These are phyloP conservation scores for Pseudochirops corinnae DNA, from an alignment of 2,797 vertebrate genomes.

Conservation along the genomic window DNA sequence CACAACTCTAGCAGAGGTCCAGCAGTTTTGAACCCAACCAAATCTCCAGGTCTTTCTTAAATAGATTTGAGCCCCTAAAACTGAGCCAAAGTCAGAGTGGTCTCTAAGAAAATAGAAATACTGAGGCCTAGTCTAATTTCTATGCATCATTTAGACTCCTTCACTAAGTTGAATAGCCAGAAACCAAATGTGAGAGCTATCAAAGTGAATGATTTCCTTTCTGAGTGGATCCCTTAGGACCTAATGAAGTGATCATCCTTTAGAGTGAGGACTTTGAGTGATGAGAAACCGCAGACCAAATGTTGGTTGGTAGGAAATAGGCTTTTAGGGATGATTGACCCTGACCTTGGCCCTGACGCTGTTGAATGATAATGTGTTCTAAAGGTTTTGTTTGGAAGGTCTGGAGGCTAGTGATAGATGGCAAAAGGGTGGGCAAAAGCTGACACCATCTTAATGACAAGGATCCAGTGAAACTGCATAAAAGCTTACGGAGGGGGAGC, in stretches of 20 bases:
- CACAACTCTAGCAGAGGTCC: not conserved
- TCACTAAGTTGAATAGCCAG: not conserved
- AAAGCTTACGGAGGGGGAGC: slow-evolving; percentile 56
- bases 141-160: not conserved
- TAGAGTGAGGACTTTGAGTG: slow-evolving; percentile 41
- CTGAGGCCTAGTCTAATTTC: not conserved
- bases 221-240: slow-evolving; percentile 36
- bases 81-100: not conserved
- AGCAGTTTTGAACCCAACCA: not conserved
- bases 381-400: slow-evolving; percentile 57
- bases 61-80: not conserved
- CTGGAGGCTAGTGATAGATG: slow-evolving; percentile 64
- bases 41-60: not conserved
- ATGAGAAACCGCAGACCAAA: slow-evolving; percentile 41
- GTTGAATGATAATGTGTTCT: slow-evolving; percentile 7
- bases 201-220: slow-evolving; percentile 48
- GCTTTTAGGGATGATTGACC: slow-evolving; percentile 61
- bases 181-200: not conserved
- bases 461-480: slow-evolving; percentile 69
- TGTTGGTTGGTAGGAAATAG: slow-evolving; percentile 54
- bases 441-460: slow-evolving; percentile 61
- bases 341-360: slow-evolving; percentile 44
- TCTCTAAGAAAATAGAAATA: not conserved
- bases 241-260: not conserved
- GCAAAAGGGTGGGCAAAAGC: slow-evolving; percentile 60